phyloP scores from a whole-genome alignment of 2,888 invertebrate species.

The Mesorhabditis spiculigera region DNA sequence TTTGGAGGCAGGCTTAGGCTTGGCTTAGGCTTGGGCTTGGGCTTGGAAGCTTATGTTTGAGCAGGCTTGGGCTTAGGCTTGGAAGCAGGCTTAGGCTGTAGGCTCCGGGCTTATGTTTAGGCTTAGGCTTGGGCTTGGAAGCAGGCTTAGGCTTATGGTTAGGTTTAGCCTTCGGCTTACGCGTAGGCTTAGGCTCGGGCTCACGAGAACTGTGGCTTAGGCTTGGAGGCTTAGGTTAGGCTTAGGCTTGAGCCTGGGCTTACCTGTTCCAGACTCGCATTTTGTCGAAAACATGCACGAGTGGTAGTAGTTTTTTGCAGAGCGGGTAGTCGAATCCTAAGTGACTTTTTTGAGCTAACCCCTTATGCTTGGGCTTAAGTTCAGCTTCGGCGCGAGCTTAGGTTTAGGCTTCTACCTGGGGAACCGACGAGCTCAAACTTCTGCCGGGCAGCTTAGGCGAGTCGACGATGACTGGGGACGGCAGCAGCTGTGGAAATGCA shows the following conservation, averaged over 20 bases:
- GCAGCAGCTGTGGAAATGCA: too few species aligned
- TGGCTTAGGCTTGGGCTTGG: background rate
- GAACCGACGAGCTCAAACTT: too few species aligned
- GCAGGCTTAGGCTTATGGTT: background rate
- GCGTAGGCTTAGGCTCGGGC: background rate
- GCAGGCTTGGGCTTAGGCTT: background rate
- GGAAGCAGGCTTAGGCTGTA: background rate
- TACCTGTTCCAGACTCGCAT: conserved; percentile 27
- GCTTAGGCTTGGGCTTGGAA: background rate
- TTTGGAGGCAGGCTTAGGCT: too few species aligned
- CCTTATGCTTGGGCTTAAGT: background rate
- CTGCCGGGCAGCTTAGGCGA: too few species aligned
- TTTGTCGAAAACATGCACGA: conserved; percentile 32
- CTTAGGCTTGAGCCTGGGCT: background rate
- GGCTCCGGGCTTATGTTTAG: background rate
- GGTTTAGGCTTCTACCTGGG: too few species aligned
- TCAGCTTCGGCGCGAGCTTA: background rate
- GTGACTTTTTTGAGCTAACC: background rate
- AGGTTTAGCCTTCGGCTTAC: background rate
- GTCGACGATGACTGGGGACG: too few species aligned
- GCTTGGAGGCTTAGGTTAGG: background rate
- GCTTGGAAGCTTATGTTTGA: background rate
- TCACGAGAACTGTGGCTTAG: background rate
- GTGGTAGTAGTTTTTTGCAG: conserved; percentile 36
- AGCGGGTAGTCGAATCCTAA: conserved; percentile 16